These are phyloP conservation scores for Centruroides sculpturatus DNA, from an alignment of 1,140 invertebrate genomes.

Conservation along the genomic window DNA sequence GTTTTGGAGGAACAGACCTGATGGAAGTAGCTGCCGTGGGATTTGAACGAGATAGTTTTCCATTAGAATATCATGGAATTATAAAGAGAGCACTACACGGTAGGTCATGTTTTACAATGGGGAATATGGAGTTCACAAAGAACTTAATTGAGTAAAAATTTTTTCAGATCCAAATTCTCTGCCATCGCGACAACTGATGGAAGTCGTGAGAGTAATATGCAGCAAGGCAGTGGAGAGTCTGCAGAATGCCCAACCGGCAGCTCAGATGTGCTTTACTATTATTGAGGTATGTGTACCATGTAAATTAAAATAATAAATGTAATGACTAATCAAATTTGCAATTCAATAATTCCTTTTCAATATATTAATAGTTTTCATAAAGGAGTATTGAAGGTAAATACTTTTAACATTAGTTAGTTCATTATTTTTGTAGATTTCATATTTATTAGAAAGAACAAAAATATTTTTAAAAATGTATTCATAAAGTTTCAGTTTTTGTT, in stretches of 20 bases:
- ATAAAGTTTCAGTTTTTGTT: too few species aligned
- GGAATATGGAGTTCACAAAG: neutral
- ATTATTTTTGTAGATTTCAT: too few species aligned
- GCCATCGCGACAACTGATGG: constrained; percentile 61
- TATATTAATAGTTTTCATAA: too few species aligned
- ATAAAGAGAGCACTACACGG: constrained; percentile 36
- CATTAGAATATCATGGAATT: constrained; percentile 49
- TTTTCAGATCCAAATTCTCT: constrained; percentile 51
- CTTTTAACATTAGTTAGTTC: too few species aligned
- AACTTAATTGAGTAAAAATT: too few species aligned
- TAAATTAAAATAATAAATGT: too few species aligned
- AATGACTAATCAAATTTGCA: too few species aligned
- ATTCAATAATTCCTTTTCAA: too few species aligned
- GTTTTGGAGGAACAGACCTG: constrained; percentile 42
- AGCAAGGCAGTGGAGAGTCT: constrained; percentile 59
- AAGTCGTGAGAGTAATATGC: constrained; percentile 62
- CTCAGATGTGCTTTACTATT: constrained; percentile 63
- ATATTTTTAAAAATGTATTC: too few species aligned
- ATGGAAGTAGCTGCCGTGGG: constrained; percentile 12
- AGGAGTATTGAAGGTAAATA: too few species aligned
- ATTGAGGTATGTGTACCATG: constrained; percentile 49
- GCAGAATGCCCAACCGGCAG: constrained; percentile 57
- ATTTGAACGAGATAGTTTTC: constrained; percentile 43
- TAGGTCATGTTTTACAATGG: constrained; percentile 19
- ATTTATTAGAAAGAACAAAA: too few species aligned